Evolutionary conservation across 2,888 invertebrate genomes (phyloP), one percentile per base, ranked within the genome.

Genomic region (Volucella bombylans): DNA sequence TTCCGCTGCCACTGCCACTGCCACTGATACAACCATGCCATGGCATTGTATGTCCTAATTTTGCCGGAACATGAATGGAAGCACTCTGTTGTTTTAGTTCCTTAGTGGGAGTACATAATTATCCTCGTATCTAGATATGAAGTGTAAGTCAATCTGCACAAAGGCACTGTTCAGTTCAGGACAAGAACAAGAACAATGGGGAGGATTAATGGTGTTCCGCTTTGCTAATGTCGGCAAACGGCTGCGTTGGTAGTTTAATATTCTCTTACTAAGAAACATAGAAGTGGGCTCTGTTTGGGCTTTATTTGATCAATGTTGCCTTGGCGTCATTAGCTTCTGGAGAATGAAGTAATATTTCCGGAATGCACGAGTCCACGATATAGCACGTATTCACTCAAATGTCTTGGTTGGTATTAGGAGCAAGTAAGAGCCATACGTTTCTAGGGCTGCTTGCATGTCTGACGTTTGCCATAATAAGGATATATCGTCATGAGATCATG

Each of bases 251-350:
- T 50, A 55, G 15, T 50, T 31, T 41, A 18, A n/a, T 31, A 38
- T 68, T 64, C 67, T 31, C 54, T 14, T 47, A 39, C 50, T 57
- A 71, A 59, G 68, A 41, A 76, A 47, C 39, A 52, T n/a, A 55
- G 49, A 61, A 31, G 31, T 71, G 49, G 64, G 69, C 69, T 52
- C 45, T 62, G 62, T 65, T 57, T 31, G 47, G 2, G 43, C 64
- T 59, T 65, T 74, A 65, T 83, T 83, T 74, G 79, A 82, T 79
- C 82, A 74, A 82, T 82, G 73, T 69, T 69, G 50, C 68, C 64
- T 73, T 83, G 80, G 80, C 83, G 79, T 74, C 80, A 71, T 12
- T 12, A 8, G 43, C 11, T 23, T 50, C 57, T 31, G 6, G n/a
- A 62, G 49, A 62, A 55, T 49, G 47, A 61, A 43, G 43, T 14